A percentile compares a stretch with the other conserved stretches of the same genome.
Evolutionary conservation across 2,797 vertebrate genomes (phyloP).

Genomic region (Mormyrus proboscirostris): DNA sequence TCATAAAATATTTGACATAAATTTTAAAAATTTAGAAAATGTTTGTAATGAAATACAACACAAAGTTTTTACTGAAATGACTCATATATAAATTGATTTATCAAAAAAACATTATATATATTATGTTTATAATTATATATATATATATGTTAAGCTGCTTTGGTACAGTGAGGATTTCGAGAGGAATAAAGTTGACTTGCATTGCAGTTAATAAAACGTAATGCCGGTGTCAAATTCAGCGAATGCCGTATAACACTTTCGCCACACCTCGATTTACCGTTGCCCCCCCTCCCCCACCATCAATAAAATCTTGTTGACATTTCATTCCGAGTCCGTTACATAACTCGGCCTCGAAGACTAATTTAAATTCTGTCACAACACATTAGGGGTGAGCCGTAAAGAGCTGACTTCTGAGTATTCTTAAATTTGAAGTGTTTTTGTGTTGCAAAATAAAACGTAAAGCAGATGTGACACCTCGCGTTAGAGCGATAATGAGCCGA

Average conservation of each 20-base stretch:
- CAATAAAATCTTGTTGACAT: conserved; percentile 5
- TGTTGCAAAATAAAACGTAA: not conserved
- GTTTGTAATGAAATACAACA: not conserved
- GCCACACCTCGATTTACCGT: not conserved
- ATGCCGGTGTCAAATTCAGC: not conserved
- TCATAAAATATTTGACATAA: not conserved
- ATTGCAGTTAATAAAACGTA: not conserved
- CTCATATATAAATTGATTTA: not conserved
- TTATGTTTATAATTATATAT: not conserved
- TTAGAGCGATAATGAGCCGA: not conserved
- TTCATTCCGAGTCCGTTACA: not conserved
- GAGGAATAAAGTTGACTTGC: not conserved
- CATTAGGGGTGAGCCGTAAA: not conserved
- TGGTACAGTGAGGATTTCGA: not conserved
- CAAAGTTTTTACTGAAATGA: not conserved
- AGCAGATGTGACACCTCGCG: not conserved
- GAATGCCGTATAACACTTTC: not conserved
- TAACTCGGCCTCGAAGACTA: not conserved
- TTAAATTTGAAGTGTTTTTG: not conserved
- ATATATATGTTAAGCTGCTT: not conserved
- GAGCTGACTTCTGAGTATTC: not conserved
- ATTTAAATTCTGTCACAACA: not conserved
- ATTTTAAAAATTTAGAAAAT: not conserved
- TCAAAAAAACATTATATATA: not conserved
- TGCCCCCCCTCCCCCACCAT: not conserved